Conservation (phyloP, 1,140 invertebrate genomes). For the Mycetomoellerius zeteki region DNA sequence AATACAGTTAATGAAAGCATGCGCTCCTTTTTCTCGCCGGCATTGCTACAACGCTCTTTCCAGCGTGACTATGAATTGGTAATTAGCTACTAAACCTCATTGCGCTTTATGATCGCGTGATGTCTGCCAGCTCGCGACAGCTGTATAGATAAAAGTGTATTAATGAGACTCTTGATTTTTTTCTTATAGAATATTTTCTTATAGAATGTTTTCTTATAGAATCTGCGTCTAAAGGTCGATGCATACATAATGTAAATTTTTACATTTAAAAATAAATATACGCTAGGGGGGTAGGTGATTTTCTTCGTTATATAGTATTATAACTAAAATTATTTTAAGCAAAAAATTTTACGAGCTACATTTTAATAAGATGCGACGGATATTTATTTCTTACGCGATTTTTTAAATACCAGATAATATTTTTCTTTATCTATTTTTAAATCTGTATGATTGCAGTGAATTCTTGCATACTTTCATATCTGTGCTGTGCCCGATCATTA, state of each 20-base stretch:
- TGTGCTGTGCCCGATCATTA: not conserved
- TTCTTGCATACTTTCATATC: conserved; percentile 2
- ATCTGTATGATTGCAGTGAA: not conserved
- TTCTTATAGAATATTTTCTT: not conserved
- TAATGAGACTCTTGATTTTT: not conserved
- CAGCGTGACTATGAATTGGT: conserved; percentile 22
- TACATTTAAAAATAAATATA: not conserved
- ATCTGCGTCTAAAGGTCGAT: not conserved
- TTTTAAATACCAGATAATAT: not conserved
- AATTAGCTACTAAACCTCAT: conserved; percentile 43
- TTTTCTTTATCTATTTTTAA: not conserved
- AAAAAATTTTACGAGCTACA: not conserved
- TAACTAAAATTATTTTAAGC: not conserved
- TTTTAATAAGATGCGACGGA: not conserved
- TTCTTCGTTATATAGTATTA: no score
- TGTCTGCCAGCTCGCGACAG: not conserved
- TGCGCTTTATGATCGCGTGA: conserved; percentile 27
- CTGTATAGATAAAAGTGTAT: not conserved
- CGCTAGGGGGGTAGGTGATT: not conserved
- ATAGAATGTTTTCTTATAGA: not conserved
- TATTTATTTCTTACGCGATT: not conserved
- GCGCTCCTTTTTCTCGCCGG: conserved; percentile 28
- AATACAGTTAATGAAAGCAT: conserved; percentile 32
- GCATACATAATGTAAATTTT: not conserved
- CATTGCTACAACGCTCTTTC: conserved; percentile 5